Conservation (phyloP, 2,113 vertebrate genomes). For the Ivindomyrus marchei region DNA sequence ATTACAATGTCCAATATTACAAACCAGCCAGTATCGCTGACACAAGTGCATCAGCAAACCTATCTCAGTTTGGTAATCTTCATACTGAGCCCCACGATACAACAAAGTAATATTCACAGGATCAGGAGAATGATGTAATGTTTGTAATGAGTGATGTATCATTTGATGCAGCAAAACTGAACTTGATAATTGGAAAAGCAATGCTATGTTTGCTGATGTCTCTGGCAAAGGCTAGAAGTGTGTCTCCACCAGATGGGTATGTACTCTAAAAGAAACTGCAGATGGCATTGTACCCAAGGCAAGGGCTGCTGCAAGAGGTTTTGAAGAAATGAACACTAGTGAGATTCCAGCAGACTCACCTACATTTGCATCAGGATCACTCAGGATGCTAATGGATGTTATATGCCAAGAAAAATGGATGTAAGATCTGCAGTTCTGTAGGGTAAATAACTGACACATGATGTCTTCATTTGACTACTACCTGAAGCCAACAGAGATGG, state of each 20-base stretch:
- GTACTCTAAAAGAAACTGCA: background rate
- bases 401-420: too few species aligned
- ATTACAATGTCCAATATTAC: slow-evolving; percentile 17
- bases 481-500: too few species aligned
- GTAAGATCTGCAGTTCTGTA: too few species aligned
- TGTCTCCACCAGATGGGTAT: slow-evolving; percentile 25
- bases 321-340: too few species aligned
- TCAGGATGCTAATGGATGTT: too few species aligned
- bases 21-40: slow-evolving; percentile 4
- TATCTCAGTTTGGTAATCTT: background rate
- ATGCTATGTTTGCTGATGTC: slow-evolving; percentile 22
- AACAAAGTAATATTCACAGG: background rate
- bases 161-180: slow-evolving; percentile 17
- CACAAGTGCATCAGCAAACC: slow-evolving; percentile 12
- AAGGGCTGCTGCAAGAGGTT: too few species aligned
- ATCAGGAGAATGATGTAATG: background rate
- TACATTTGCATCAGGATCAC: too few species aligned
- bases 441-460: too few species aligned
- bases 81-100: background rate
- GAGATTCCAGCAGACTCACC: too few species aligned
- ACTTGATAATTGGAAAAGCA: slow-evolving; percentile 13
- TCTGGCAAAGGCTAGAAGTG: slow-evolving; percentile 28
- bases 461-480: too few species aligned
- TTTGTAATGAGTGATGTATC: slow-evolving; percentile 13
- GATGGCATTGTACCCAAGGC: slow-evolving; percentile 3